These are phyloP conservation scores for Pachyuromys duprasi DNA, from an alignment of 2,797 vertebrate genomes.

Conservation along the genomic window DNA sequence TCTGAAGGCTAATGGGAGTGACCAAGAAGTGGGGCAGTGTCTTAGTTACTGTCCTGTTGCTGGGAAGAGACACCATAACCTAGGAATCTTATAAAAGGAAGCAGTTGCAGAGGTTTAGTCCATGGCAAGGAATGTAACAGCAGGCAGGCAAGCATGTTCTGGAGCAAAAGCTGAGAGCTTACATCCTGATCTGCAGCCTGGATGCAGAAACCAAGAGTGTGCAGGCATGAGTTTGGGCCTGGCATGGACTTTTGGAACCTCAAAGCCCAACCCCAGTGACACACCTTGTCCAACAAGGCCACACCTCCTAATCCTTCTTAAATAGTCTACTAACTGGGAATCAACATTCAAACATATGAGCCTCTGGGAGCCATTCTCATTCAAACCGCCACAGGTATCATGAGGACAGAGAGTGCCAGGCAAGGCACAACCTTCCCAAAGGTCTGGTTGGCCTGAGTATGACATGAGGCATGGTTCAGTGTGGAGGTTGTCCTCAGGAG, in stretches of 20 bases:
- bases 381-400: background rate
- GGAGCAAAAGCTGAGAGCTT: background rate
- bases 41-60: background rate
- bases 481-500: background rate
- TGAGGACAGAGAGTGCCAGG: background rate
- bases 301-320: background rate
- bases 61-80: background rate
- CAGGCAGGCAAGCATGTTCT: background rate
- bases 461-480: fast-evolving
- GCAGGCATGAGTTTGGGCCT: background rate
- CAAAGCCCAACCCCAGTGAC: background rate
- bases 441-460: background rate
- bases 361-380: background rate
- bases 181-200: background rate
- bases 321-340: background rate
- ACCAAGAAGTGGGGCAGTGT: fast-evolving
- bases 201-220: background rate
- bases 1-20: background rate
- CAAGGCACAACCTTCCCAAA: background rate
- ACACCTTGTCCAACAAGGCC: background rate
- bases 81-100: background rate
- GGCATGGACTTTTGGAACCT: background rate
- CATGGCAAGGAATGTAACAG: background rate
- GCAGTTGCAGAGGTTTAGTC: background rate
- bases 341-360: background rate